Evolutionary conservation across 2,888 invertebrate genomes (phyloP), one percentile per base, ranked within the genome.

Genomic region (Steinernema hermaphroditum): DNA sequence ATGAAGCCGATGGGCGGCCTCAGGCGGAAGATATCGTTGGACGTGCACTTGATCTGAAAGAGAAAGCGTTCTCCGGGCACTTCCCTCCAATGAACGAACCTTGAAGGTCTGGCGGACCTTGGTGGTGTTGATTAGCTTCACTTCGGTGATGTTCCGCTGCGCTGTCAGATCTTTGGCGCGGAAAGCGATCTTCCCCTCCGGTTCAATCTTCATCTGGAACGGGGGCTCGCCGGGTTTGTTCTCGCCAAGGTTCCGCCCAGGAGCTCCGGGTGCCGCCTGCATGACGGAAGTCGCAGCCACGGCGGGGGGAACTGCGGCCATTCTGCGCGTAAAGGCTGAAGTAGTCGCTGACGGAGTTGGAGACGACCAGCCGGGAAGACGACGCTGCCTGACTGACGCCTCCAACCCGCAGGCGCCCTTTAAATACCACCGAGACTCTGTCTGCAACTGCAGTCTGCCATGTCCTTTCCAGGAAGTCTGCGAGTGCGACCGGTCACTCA

Each of bases 1-100:
- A 82, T 54, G 72, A 79, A 83, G 19, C 80, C 80, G 54, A 83
- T 73, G 4, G 82, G 81, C 14, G 76, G 75, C 29, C 71, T 70
- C 37, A 76, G 71, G 27, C 76, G 76, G 73, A 76, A 76, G 68
- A 76, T 70, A 41, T 76, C 75, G 46, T 69, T 76, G 0, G 70
- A 70, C 12, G 76, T 76, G 50, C 71, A 70, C 49, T 76, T 76
- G n/a, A 76, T 57, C 77, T 77, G 68, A 68, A 78, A 57, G 14
- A 1, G 9, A 32, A 24, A 1, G 24, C 24, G 6, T 27, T 22
- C 54, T 24, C 9, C 4, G 54, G 46, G 19, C 22, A n/a, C 24
- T 24, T 12, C 2, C 9, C 2, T 29, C 22, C n/a, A 1, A 2
- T 14, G 12, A 24, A 22, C 76, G 1, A 8, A 76, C 76, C 76